These are phyloP conservation scores for Myiopsitta monachus DNA, from an alignment of 2,113 vertebrate genomes.

Conservation along the genomic window DNA sequence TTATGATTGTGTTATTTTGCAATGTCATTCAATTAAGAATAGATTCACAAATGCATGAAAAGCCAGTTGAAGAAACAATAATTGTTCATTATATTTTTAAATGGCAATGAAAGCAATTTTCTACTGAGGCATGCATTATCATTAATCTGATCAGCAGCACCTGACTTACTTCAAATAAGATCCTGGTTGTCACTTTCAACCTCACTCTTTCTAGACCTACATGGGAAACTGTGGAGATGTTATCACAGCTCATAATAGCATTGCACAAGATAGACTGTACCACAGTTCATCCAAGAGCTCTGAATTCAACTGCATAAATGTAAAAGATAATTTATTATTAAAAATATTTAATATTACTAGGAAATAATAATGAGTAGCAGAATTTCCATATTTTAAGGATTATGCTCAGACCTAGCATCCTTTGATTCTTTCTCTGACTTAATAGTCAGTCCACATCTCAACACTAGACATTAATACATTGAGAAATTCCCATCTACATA, in stretches of 20 bases:
- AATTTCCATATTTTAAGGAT: not conserved
- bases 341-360: not conserved
- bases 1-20: not conserved
- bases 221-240: not conserved
- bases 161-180: not conserved
- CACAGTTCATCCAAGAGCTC: not conserved
- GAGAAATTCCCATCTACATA: not conserved
- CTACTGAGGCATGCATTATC: not conserved
- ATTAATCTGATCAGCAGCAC: not conserved
- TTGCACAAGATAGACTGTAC: not conserved
- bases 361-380: not conserved
- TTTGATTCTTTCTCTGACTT: not conserved
- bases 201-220: not conserved
- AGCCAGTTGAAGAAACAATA: not conserved
- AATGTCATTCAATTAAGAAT: not conserved
- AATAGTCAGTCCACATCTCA: not conserved
- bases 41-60: not conserved
- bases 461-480: not conserved
- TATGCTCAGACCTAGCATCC: not conserved
- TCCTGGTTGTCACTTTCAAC: not conserved
- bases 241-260: not conserved
- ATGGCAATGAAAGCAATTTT: not conserved
- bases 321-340: not conserved
- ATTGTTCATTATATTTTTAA: not conserved
- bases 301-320: not conserved